Evolutionary conservation across 1,140 invertebrate species (phyloP).

Genomic region (Drosophila varians): DNA sequence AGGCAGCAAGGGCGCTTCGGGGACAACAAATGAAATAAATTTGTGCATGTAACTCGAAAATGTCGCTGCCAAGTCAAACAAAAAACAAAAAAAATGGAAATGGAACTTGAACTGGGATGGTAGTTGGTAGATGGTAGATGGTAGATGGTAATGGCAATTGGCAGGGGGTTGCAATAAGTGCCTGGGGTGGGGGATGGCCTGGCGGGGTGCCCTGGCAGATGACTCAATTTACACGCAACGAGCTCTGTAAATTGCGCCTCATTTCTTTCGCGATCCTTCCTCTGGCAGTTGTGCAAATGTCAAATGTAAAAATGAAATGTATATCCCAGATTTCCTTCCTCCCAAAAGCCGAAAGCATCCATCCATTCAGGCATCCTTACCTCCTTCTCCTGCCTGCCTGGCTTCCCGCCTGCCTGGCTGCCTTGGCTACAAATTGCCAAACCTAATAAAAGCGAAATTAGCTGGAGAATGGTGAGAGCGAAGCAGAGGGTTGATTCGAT

Average conservation of each 20-base stretch:
- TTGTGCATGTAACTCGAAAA: conserved; percentile 69
- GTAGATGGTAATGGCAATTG: conserved; percentile 2
- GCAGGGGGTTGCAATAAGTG: conserved; percentile 10
- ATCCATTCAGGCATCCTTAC: conserved; percentile 9
- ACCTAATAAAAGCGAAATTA: conserved; percentile 77
- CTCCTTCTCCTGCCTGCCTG: too few relatives aligned
- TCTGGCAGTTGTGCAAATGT: conserved; percentile 72
- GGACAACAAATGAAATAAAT: conserved; percentile 67
- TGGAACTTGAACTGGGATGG: conserved; percentile 22
- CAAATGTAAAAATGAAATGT: conserved; percentile 59
- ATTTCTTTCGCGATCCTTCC: conserved; percentile 75
- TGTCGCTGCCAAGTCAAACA: conserved; percentile 67
- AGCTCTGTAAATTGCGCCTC: conserved; percentile 78
- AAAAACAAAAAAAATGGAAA: conserved; percentile 37
- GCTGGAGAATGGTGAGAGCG: conserved; percentile 24
- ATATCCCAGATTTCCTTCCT: conserved; percentile 32
- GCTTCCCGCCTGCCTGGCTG: not conserved
- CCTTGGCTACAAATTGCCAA: conserved; percentile 61
- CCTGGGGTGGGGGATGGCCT: not conserved
- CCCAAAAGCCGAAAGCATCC: not conserved
- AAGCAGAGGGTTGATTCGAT: conserved; percentile 23
- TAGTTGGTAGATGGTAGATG: not conserved
- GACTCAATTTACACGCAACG: conserved; percentile 81
- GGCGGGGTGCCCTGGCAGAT: conserved; percentile 65
- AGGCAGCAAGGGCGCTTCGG: conserved; percentile 8